Conservation (phyloP, 2,888 invertebrate genomes). For the Scrobipalpa costella region DNA sequence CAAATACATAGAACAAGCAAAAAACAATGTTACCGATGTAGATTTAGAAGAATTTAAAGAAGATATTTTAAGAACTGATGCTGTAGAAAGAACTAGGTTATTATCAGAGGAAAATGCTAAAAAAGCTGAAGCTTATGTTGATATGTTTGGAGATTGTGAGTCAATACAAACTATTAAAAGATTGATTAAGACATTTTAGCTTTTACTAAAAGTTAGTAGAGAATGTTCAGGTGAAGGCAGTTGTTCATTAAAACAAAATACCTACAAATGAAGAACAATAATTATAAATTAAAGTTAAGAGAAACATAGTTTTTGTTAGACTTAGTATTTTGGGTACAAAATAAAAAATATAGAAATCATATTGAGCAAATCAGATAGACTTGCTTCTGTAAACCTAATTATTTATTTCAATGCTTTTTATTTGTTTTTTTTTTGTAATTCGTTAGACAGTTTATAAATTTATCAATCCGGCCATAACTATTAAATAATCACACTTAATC, state of each 20-base stretch:
- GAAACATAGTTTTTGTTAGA: no score
- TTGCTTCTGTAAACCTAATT: no score
- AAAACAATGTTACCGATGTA: constrained; percentile 80
- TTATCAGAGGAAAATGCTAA: constrained; percentile 59
- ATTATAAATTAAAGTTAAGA: no score
- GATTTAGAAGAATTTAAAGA: constrained; percentile 79
- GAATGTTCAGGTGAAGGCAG: neutral
- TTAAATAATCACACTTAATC: neutral
- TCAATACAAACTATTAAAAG: constrained; percentile 64
- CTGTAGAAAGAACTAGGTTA: constrained; percentile 59
- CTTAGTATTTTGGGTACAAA: no score
- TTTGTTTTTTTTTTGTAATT: no score
- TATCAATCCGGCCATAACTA: neutral
- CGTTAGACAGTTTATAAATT: no score
- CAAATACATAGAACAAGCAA: constrained; percentile 73
- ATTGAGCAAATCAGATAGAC: no score
- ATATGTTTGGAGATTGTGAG: constrained; percentile 64
- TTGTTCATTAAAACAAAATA: neutral
- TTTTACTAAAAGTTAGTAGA: neutral
- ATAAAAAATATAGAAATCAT: no score
- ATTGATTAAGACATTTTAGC: constrained; percentile 61
- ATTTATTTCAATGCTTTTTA: no score
- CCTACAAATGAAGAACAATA: no score
- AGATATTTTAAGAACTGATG: constrained; percentile 63
- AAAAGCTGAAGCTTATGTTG: constrained; percentile 57